A percentile compares a stretch with the other conserved stretches of the same genome.
Evolutionary conservation across 35 echinoderm and acorn worm genomes (phyloP).

Genomic region (Acanthaster planci): DNA sequence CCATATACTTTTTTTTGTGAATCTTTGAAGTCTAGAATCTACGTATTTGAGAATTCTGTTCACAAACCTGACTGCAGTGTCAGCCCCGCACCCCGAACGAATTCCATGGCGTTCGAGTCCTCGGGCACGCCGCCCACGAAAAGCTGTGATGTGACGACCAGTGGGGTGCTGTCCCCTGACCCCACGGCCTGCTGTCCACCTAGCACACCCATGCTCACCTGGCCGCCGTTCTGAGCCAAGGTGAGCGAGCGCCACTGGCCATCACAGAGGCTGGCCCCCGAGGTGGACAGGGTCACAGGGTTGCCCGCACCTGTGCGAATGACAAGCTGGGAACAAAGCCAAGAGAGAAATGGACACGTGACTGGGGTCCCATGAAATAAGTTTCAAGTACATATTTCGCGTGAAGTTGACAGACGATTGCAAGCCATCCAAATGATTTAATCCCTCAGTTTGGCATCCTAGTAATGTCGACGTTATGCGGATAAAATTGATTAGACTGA

Average conservation of each 20-base stretch:
- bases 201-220: slow-evolving; percentile 45
- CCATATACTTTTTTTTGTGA: too few relatives aligned
- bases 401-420: too few relatives aligned
- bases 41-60: too few relatives aligned
- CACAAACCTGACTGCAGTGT: not conserved
- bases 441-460: too few relatives aligned
- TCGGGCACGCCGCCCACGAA: slow-evolving; percentile 70
- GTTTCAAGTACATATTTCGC: too few relatives aligned
- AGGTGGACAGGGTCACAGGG: slow-evolving; percentile 8
- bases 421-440: too few relatives aligned
- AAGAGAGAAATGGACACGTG: too few relatives aligned
- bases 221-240: slow-evolving; percentile 39
- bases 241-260: slow-evolving; percentile 72
- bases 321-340: not conserved
- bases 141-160: slow-evolving; percentile 57
- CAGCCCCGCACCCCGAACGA: not conserved
- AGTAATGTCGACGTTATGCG: too few relatives aligned
- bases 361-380: too few relatives aligned
- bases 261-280: slow-evolving; percentile 54
- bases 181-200: slow-evolving; percentile 16
- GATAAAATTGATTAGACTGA: too few relatives aligned
- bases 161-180: slow-evolving; percentile 8
- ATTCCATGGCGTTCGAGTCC: slow-evolving; percentile 43
- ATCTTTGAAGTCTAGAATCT: too few relatives aligned
- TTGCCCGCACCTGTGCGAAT: slow-evolving; percentile 20